A percentile compares a stretch with the other conserved stretches of the same genome.
These are phyloP conservation scores for Drosophila rufa DNA, from an alignment of 1,140 invertebrate genomes.

Conservation along the genomic window DNA sequence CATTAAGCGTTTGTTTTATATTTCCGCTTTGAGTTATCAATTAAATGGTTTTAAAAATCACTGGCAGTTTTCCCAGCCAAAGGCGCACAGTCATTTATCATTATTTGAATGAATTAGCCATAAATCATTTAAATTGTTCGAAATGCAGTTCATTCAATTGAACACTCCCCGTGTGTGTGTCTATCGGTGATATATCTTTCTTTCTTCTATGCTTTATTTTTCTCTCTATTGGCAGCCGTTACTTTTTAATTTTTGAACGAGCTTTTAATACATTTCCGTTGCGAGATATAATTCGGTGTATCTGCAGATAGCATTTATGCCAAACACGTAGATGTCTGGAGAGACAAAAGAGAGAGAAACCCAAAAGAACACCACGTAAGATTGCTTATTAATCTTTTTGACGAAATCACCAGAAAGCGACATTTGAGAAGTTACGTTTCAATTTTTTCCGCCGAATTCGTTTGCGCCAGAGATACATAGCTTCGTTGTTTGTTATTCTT, in stretches of 20 bases:
- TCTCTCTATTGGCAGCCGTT: conserved; percentile 22
- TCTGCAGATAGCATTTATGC: conserved; percentile 59
- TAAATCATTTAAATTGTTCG: conserved; percentile 21
- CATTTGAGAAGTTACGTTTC: conserved; percentile 65
- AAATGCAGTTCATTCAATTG: conserved; percentile 40
- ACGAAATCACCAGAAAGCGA: conserved; percentile 59
- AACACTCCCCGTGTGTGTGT: conserved; percentile 15
- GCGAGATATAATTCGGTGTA: conserved; percentile 34
- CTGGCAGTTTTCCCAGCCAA: conserved; percentile 8
- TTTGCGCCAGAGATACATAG: conserved; percentile 11
- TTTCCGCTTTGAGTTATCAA: conserved; percentile 7
- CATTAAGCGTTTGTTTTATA: conserved; percentile 4
- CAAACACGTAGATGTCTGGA: conserved; percentile 59
- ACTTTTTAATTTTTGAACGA: conserved; percentile 48
- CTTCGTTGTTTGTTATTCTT: conserved; percentile 29
- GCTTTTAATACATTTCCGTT: conserved; percentile 72
- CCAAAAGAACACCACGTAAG: conserved; percentile 21
- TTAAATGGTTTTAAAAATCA: conserved; percentile 10
- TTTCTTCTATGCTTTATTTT: conserved; percentile 4
- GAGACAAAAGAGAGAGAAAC: conserved; percentile 1
- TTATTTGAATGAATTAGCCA: conserved; percentile 30
- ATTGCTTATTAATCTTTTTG: conserved; percentile 81
- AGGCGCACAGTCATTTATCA: conserved; percentile 26
- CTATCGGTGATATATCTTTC: conserved; percentile 12
- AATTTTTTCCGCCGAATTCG: conserved; percentile 42